Percentiles rank a stretch among this genome's conserved stretches.
These are phyloP conservation scores for Ecliptopera silaceata DNA, from an alignment of 2,888 invertebrate species.

Conservation along the genomic window DNA sequence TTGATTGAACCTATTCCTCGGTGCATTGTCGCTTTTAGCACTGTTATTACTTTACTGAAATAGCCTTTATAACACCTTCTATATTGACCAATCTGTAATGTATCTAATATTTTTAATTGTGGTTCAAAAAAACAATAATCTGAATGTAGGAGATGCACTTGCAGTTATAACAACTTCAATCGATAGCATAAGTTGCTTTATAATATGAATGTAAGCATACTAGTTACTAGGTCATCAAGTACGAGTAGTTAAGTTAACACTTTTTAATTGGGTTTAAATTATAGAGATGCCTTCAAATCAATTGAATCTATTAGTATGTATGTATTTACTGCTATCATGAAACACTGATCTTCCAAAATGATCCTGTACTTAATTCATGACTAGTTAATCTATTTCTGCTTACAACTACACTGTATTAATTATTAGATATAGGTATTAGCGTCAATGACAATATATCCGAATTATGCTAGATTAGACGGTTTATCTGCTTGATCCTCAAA, in stretches of 20 bases:
- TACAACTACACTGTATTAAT: constrained; percentile 3
- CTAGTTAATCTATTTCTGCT: constrained; percentile 1
- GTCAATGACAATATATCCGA: not conserved
- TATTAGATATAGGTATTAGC: constrained; percentile 3
- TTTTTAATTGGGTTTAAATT: too few relatives aligned
- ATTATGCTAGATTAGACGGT: not conserved
- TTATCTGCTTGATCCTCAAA: not conserved
- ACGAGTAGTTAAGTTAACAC: too few relatives aligned
- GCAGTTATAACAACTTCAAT: too few relatives aligned
- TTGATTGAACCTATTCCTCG: constrained; percentile 60
- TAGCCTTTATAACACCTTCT: not conserved
- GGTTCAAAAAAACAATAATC: too few relatives aligned
- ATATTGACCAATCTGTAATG: too few relatives aligned
- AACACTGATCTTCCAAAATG: not conserved
- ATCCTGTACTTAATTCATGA: constrained; percentile 5
- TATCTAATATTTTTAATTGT: too few relatives aligned
- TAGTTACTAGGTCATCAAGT: too few relatives aligned
- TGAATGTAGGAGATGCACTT: too few relatives aligned
- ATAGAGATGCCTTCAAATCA: not conserved
- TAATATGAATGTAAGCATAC: too few relatives aligned
- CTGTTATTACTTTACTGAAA: constrained; percentile 16
- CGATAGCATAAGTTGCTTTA: too few relatives aligned
- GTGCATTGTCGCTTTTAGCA: constrained; percentile 51
- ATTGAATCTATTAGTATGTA: too few relatives aligned
- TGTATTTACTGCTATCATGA: not conserved